A percentile compares a stretch with the other conserved stretches of the same genome.
phyloP scores from a whole-genome alignment of 2,113 vertebrate genomes.

The Cyanocitta stelleri region DNA sequence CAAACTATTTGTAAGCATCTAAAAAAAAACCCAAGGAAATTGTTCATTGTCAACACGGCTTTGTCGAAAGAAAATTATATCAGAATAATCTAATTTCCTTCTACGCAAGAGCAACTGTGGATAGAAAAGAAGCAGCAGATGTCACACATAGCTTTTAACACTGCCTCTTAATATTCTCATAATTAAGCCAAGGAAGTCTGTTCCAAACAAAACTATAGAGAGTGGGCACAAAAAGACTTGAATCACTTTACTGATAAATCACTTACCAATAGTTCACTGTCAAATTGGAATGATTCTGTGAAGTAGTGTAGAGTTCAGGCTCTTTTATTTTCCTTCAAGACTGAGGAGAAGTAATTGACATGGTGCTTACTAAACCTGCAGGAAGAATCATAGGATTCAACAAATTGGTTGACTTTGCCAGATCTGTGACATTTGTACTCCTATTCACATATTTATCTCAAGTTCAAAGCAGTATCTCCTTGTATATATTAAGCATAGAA shows the following conservation, averaged over 20 bases:
- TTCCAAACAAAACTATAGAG: not conserved
- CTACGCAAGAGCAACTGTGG: not conserved
- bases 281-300: not conserved
- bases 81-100: constrained; percentile 12
- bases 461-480: not conserved
- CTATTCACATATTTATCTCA: not conserved
- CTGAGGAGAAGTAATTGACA: not conserved
- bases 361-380: not conserved
- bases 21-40: not conserved
- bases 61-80: constrained; percentile 4
- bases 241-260: not conserved
- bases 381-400: not conserved
- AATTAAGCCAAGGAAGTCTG: not conserved
- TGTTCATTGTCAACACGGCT: not conserved
- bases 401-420: not conserved
- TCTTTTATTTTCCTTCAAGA: not conserved
- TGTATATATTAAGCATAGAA: not conserved
- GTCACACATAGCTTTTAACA: not conserved
- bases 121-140: constrained; percentile 3
- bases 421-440: not conserved
- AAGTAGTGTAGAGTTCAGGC: not conserved
- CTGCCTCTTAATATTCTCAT: not conserved
- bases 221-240: not conserved
- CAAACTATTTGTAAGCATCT: not conserved
- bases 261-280: not conserved